Evolutionary conservation across 2,797 vertebrate genomes (phyloP).

Genomic region (Remorina albescens): DNA sequence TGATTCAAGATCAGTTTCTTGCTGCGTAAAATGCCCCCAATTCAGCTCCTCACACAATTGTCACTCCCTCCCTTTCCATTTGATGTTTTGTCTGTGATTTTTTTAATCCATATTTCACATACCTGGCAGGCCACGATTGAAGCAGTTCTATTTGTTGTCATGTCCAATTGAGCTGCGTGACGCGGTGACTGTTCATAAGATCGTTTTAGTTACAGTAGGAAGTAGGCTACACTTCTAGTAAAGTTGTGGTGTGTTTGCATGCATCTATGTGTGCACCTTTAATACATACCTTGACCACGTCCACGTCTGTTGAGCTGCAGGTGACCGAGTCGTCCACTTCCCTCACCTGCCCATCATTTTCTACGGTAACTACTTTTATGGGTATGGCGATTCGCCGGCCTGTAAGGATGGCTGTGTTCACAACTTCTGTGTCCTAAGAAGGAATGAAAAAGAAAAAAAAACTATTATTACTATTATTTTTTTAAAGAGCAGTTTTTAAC

Average conservation of each 20-base stretch:
- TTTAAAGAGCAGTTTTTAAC: not conserved
- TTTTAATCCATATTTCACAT: slow-evolving; percentile 24
- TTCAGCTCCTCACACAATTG: slow-evolving; percentile 23
- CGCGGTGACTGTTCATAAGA: too few species aligned
- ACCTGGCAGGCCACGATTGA: slow-evolving; percentile 4
- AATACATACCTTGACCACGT: slow-evolving; percentile 82
- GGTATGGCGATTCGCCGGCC: slow-evolving; percentile 80
- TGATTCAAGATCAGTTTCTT: slow-evolving; percentile 44
- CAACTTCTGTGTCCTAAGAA: slow-evolving; percentile 82
- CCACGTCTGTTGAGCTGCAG: slow-evolving; percentile 84
- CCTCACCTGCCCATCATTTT: slow-evolving; percentile 82
- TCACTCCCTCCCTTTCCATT: slow-evolving; percentile 7
- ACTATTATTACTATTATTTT: too few species aligned
- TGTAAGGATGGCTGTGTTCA: slow-evolving; percentile 86
- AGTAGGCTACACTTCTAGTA: too few species aligned
- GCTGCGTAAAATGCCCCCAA: slow-evolving; percentile 37
- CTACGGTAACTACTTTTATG: slow-evolving; percentile 85
- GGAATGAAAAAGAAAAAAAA: not conserved
- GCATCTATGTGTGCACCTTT: not conserved
- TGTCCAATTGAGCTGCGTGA: not conserved
- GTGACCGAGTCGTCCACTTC: slow-evolving; percentile 81
- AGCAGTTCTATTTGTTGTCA: not conserved
- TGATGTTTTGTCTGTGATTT: slow-evolving; percentile 3
- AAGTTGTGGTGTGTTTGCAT: not conserved
- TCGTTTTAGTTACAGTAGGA: not conserved